phyloP scores from a whole-genome alignment of 2,113 vertebrate species.

The Probosciger aterrimus region DNA sequence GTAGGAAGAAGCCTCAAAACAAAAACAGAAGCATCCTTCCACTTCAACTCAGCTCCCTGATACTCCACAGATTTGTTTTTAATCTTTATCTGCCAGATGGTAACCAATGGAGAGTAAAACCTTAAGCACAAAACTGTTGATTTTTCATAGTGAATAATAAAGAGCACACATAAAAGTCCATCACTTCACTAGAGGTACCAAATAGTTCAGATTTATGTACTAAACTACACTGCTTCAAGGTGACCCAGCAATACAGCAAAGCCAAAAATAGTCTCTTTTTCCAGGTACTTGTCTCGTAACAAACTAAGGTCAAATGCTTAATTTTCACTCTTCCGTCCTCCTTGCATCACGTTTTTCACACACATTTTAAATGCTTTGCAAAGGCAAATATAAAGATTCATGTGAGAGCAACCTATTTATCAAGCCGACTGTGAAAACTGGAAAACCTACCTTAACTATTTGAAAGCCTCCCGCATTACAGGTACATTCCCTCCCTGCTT shows the following conservation, averaged over 20 bases:
- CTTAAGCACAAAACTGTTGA: not conserved
- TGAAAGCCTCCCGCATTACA: not conserved
- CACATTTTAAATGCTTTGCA: not conserved
- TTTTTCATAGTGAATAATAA: not conserved
- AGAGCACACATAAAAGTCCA: accelerated
- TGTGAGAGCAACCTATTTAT: not conserved
- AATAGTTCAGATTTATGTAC: not conserved
- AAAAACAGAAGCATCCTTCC: not conserved
- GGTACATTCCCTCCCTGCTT: accelerated
- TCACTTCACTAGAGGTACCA: not conserved
- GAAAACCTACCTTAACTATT: not conserved
- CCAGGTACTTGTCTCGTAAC: not conserved
- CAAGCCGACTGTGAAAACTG: accelerated
- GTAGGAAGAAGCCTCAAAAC: not conserved
- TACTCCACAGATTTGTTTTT: not conserved
- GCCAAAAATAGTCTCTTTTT: not conserved
- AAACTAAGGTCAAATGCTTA: not conserved
- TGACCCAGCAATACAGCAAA: not conserved
- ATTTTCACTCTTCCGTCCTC: not conserved
- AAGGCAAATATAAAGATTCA: not conserved
- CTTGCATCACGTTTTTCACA: not conserved
- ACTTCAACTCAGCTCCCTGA: not conserved
- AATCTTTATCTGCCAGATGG: not conserved
- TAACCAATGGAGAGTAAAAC: not conserved
- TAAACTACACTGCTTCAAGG: not conserved